phyloP scores from a whole-genome alignment of 2,888 invertebrate genomes.

The Slavum lentiscoides region DNA sequence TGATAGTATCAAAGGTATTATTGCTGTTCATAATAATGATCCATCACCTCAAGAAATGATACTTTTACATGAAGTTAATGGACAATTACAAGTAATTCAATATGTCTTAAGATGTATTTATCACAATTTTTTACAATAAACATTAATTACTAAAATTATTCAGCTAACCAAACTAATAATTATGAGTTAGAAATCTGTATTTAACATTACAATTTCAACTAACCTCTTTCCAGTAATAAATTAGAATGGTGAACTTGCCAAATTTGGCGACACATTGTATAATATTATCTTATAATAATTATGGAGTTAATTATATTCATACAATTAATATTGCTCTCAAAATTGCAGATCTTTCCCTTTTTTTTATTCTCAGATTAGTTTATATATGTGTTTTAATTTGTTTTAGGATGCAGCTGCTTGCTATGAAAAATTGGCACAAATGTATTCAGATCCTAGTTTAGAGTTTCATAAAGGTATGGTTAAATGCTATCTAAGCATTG shows the following conservation, averaged over 20 bases:
- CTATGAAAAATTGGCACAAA: slow-evolving; percentile 76
- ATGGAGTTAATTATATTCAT: too few species aligned
- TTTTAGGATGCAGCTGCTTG: slow-evolving; percentile 79
- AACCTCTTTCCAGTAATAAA: too few species aligned
- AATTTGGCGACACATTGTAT: too few species aligned
- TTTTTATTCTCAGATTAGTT: background rate
- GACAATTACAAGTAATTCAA: slow-evolving; percentile 67
- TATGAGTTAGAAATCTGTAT: background rate
- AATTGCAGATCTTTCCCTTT: background rate
- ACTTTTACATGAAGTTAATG: slow-evolving; percentile 80
- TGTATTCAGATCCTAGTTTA: slow-evolving; percentile 55
- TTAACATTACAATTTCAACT: too few species aligned
- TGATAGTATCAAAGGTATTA: slow-evolving; percentile 79
- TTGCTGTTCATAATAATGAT: slow-evolving; percentile 74
- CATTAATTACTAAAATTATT: background rate
- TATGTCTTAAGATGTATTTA: background rate
- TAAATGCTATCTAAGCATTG: slow-evolving; percentile 81
- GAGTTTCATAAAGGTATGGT: slow-evolving; percentile 73
- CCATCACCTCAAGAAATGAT: slow-evolving; percentile 82
- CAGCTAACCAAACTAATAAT: background rate
- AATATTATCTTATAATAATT: too few species aligned
- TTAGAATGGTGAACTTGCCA: too few species aligned
- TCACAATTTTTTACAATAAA: background rate
- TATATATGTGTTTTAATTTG: background rate
- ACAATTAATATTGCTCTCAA: background rate